phyloP scores from a whole-genome alignment of 2,797 vertebrate genomes.

The Eurystomus glaucurus region DNA sequence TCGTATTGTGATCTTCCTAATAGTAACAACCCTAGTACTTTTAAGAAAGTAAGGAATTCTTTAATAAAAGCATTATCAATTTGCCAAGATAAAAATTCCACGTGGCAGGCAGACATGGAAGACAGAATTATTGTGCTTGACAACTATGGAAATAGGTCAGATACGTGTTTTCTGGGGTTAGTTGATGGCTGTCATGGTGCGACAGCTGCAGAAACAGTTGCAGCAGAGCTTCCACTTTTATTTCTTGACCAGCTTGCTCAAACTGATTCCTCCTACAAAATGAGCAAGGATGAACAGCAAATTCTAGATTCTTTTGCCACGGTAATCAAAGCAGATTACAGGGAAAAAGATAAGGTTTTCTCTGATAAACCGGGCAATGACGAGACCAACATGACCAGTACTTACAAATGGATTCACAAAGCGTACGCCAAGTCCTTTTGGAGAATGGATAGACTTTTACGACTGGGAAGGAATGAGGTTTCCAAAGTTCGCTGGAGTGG shows the following conservation, averaged over 20 bases:
- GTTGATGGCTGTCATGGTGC: conserved; percentile 72
- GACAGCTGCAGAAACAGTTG: conserved; percentile 67
- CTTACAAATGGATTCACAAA: conserved; percentile 65
- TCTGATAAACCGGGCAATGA: not conserved
- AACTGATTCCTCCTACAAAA: conserved; percentile 65
- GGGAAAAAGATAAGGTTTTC: conserved; percentile 46
- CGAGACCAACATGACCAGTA: not conserved
- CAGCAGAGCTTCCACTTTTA: conserved; percentile 76
- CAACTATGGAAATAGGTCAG: conserved; percentile 74
- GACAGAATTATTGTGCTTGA: conserved; percentile 62
- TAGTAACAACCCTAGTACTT: not conserved
- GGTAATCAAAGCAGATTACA: conserved; percentile 75
- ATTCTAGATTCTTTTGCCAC: conserved; percentile 72
- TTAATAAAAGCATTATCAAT: conserved; percentile 74
- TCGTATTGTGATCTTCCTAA: not conserved
- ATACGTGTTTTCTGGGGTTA: conserved; percentile 76
- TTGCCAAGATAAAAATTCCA: conserved; percentile 78
- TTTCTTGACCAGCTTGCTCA: conserved; percentile 79
- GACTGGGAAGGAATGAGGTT: conserved; percentile 75
- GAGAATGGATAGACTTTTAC: conserved; percentile 80
- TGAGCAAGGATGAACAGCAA: conserved; percentile 53
- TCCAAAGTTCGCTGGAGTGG: conserved; percentile 80
- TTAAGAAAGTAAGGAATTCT: conserved; percentile 4
- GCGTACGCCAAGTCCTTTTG: conserved; percentile 79
- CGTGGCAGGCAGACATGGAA: conserved; percentile 72